Evolutionary conservation across 1,140 invertebrate genomes (phyloP), one percentile per base, ranked within the genome.

Genomic region (Sweltsa coloradensis): DNA sequence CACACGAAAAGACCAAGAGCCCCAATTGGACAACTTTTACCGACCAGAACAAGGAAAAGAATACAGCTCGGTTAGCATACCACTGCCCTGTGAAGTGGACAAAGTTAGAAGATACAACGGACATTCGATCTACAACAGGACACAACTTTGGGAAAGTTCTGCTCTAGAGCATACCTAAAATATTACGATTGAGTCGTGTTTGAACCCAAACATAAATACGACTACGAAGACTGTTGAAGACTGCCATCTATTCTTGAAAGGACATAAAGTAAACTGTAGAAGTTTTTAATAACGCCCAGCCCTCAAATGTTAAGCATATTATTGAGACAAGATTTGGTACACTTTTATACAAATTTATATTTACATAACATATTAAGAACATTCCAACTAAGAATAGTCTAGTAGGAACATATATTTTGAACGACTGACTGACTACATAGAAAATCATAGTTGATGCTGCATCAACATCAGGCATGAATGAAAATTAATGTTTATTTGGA

Each of bases 161-260:
- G 34, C 42, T 31, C 16, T 29, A 6, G n/a, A 21, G 16, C 34
- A 44, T 14, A 26, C 42, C 22, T 44, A 19, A 18, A 18, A 18
- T 6, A 21, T 27, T 13, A 29, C 42, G 19, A 18, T 16, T 5
- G 42, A 31, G 16, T 27, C 22, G 18, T 16, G 70, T 69, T 23
- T 50, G 21, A 57, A 65, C 62, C 3, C 69, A 68, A 48, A 59
- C 53, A 41, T 55, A 60, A 6, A 53, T 63, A 51, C 69, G 58
- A 51, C 70, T 71, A 51, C 70, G 63, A 11, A 66, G 69, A 51
- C 70, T 71, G 45, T 71, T 71, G 45, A 69, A 72, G 3, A 65
- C 55, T 18, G 54, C 60, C 18, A 19, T 40, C 7, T 16, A 40
- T 23, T 40, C 37, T 40, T 9, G n/a, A 40, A 13, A 22, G 21